Evolutionary conservation across 2,888 invertebrate genomes (phyloP).

Genomic region (Orgyia antiqua): DNA sequence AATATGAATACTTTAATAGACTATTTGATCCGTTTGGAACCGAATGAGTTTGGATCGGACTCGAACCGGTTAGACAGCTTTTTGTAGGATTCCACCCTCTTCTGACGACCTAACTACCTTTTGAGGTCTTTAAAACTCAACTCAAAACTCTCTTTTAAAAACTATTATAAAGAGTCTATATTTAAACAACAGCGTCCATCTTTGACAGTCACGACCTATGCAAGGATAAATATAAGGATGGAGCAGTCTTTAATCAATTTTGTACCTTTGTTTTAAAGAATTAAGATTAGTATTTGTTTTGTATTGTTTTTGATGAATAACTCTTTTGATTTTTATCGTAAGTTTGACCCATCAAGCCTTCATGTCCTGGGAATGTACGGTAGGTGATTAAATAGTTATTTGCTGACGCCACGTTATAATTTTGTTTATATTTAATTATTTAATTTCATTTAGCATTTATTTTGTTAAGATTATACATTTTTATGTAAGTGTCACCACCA

Average conservation of each 20-base stretch:
- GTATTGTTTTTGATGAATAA: conserved; percentile 39
- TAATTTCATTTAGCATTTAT: too few species aligned
- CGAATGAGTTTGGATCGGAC: conserved; percentile 48
- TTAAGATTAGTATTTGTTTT: conserved; percentile 29
- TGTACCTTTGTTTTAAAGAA: conserved; percentile 17
- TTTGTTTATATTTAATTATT: conserved; percentile 11
- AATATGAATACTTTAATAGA: conserved; percentile 46
- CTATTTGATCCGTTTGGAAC: conserved; percentile 46
- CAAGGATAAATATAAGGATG: conserved; percentile 64
- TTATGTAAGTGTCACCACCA: too few species aligned
- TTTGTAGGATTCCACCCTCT: conserved; percentile 70
- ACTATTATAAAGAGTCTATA: too few species aligned
- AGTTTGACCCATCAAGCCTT: conserved; percentile 67
- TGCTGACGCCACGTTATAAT: conserved; percentile 24
- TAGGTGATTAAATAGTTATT: conserved; percentile 54
- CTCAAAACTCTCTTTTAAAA: conserved; percentile 8
- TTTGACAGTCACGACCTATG: conserved; percentile 67
- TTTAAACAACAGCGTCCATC: conserved; percentile 11
- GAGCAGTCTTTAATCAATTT: conserved; percentile 24
- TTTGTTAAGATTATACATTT: too few species aligned
- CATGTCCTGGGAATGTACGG: conserved; percentile 67
- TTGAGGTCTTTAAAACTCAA: conserved; percentile 5
- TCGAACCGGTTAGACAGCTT: conserved; percentile 63
- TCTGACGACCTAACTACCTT: conserved; percentile 45
- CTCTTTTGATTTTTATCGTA: conserved; percentile 65